Conservation (phyloP, 2,113 vertebrate genomes). For the Saccopteryx bilineata region DNA sequence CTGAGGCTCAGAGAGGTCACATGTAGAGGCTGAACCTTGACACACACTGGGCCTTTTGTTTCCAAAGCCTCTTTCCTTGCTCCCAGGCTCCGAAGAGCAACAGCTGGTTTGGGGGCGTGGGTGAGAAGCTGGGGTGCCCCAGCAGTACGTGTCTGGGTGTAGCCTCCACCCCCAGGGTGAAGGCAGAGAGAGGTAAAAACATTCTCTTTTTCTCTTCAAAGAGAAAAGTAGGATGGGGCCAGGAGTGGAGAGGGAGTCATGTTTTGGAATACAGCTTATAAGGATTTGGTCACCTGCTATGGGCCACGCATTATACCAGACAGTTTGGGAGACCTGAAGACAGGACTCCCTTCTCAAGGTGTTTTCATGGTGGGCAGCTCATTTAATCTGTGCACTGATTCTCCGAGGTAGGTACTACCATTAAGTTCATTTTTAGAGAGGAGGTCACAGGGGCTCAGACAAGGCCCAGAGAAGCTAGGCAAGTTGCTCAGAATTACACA, state of each 20-base stretch:
- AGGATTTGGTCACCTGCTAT: not conserved
- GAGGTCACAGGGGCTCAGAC: not conserved
- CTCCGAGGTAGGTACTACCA: not conserved
- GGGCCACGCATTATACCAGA: not conserved
- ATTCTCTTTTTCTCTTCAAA: not conserved
- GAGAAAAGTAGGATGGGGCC: not conserved
- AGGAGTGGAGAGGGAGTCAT: not conserved
- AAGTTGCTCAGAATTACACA: not conserved
- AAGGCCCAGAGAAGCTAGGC: not conserved
- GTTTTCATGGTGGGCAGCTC: no score
- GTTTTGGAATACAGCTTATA: not conserved
- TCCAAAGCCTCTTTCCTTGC: not conserved
- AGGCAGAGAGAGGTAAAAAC: not conserved
- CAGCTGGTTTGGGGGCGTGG: no score
- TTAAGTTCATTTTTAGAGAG: not conserved
- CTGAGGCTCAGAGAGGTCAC: not conserved
- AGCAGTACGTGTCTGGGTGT: fast-evolving
- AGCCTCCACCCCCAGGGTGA: not conserved
- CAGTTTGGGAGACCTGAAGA: not conserved
- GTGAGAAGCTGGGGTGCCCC: not conserved
- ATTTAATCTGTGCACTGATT: no score
- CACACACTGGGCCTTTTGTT: not conserved
- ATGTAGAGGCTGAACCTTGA: not conserved
- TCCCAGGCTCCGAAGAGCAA: not conserved
- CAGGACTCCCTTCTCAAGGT: not conserved